These are phyloP conservation scores for Rhombomys opimus DNA, from an alignment of 2,113 vertebrate genomes.

Conservation along the genomic window DNA sequence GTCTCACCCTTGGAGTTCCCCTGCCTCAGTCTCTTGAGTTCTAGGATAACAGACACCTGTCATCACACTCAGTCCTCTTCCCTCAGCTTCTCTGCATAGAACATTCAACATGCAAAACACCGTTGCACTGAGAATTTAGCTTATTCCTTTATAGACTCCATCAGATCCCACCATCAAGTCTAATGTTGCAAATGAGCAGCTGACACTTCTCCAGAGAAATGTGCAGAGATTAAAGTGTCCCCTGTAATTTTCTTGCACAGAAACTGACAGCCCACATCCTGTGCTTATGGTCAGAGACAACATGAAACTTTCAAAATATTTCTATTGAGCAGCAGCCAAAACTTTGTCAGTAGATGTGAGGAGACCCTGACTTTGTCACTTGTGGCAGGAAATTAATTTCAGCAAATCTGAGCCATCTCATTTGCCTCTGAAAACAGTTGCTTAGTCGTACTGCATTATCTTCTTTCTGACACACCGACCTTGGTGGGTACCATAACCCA, in stretches of 20 bases:
- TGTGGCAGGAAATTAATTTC: conserved; percentile 57
- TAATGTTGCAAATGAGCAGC: neutral
- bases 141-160: too few relatives aligned
- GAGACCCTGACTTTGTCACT: conserved; percentile 25
- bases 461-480: conserved; percentile 47
- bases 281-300: conserved; percentile 9
- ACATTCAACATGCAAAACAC: neutral
- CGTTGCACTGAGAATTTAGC: neutral
- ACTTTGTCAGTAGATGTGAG: conserved; percentile 45
- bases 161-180: neutral
- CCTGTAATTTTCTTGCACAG: neutral
- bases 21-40: neutral
- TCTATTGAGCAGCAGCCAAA: conserved; percentile 32
- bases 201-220: conserved; percentile 20
- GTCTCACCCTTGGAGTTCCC: neutral
- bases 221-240: neutral
- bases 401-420: neutral
- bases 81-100: neutral
- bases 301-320: conserved; percentile 15
- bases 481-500: neutral
- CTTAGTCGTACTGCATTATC: conserved; percentile 42
- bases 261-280: neutral
- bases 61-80: neutral
- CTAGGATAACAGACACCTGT: neutral
- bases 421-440: conserved; percentile 56